Conservation (phyloP, 2,113 vertebrate genomes). For the Atherinomorus stipes region DNA sequence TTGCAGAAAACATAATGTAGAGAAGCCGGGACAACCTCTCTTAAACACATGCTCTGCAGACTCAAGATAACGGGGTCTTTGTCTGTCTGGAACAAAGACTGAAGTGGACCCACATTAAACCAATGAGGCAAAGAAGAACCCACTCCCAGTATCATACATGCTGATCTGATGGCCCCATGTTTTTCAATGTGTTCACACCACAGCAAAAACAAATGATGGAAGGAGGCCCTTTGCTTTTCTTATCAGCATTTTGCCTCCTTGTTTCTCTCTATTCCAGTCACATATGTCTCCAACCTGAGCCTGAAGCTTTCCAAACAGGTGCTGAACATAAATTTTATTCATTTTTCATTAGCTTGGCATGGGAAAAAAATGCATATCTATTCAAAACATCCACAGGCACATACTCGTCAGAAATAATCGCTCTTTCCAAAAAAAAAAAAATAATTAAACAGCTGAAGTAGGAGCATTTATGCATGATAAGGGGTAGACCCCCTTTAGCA, state of each 20-base stretch:
- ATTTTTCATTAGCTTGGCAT: constrained; percentile 40
- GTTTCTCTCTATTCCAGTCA: constrained; percentile 31
- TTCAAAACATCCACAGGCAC: constrained; percentile 32
- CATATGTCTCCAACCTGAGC: constrained; percentile 31
- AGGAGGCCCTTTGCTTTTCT: constrained; percentile 10
- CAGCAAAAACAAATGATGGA: constrained; percentile 12
- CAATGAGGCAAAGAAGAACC: constrained; percentile 21
- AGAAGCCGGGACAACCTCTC: constrained; percentile 12
- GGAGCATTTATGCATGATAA: background rate
- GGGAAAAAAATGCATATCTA: constrained; percentile 13
- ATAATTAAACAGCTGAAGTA: constrained; percentile 14
- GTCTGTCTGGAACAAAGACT: constrained; percentile 47
- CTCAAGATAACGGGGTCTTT: constrained; percentile 18
- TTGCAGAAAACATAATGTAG: constrained; percentile 27
- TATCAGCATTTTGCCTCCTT: background rate
- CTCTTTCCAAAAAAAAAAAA: constrained; percentile 6
- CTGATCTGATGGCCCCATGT: constrained; percentile 23
- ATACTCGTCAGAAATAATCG: constrained; percentile 18
- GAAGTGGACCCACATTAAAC: constrained; percentile 43
- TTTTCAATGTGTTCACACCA: constrained; percentile 11
- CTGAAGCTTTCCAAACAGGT: constrained; percentile 40
- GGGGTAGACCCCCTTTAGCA: constrained; percentile 7
- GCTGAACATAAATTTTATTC: constrained; percentile 19
- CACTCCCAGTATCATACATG: constrained; percentile 7
- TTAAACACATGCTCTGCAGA: constrained; percentile 29